phyloP scores from a whole-genome alignment of 2,113 vertebrate species.

The Sinocyclocheilus grahami region DNA sequence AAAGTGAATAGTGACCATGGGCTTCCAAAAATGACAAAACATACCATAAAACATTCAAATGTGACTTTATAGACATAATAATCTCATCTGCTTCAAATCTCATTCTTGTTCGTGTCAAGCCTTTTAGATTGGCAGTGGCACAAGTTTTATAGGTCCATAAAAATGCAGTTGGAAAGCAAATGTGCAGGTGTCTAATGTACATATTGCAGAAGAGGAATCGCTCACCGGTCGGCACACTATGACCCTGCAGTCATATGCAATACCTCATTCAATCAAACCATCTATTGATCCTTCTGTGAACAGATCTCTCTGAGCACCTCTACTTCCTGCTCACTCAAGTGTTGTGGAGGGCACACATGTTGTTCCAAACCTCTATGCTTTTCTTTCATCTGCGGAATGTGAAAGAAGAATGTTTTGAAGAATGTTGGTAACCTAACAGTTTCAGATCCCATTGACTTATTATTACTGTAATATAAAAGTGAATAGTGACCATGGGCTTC shows the following conservation, averaged over 20 bases:
- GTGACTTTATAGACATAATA: not conserved
- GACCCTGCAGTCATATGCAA: not conserved
- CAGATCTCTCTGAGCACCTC: too few relatives aligned
- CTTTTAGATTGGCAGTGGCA: not conserved
- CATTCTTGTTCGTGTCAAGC: too few relatives aligned
- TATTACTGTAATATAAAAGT: not conserved
- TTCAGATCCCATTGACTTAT: not conserved
- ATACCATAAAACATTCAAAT: not conserved
- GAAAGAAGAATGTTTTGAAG: not conserved
- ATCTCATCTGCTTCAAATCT: not conserved
- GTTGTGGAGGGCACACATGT: too few relatives aligned
- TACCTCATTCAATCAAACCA: conserved; percentile 7
- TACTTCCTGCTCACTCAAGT: too few relatives aligned
- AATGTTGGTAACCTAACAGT: not conserved
- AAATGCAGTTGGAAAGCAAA: not conserved
- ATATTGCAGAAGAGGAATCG: not conserved
- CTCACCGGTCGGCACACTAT: not conserved
- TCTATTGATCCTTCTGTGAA: conserved; percentile 8
- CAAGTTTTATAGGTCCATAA: not conserved
- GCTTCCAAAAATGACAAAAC: not conserved
- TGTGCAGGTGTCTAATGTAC: conserved; percentile 3
- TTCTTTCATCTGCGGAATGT: not conserved
- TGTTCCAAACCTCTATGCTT: not conserved
- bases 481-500: not conserved
- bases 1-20: not conserved